phyloP scores from a whole-genome alignment of 2,113 vertebrate species.

The Elanus axillaris region DNA sequence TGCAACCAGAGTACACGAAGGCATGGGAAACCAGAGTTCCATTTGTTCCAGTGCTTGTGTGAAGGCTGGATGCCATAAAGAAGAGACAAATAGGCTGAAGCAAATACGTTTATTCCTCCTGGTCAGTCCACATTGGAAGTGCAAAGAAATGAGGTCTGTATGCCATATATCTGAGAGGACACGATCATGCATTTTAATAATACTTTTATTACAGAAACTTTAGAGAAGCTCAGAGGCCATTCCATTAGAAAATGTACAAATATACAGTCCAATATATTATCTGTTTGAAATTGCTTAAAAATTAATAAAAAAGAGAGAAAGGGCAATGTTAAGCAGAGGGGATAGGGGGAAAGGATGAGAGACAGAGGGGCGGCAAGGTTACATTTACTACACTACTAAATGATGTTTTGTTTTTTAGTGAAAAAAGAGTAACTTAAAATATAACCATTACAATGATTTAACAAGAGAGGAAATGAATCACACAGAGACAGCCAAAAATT shows the following conservation, averaged over 20 bases:
- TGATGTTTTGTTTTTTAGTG: not conserved
- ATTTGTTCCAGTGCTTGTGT: not conserved
- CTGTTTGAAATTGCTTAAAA: not conserved
- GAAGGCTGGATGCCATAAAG: not conserved
- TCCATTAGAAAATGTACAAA: not conserved
- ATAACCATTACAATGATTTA: not conserved
- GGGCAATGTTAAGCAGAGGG: not conserved
- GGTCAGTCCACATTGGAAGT: not conserved
- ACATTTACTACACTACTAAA: not conserved
- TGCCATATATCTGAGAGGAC: not conserved
- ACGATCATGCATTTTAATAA: not conserved
- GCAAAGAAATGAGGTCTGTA: not conserved
- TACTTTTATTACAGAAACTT: not conserved
- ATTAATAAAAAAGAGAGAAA: not conserved
- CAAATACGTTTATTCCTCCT: not conserved
- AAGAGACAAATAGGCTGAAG: not conserved
- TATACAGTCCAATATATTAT: not conserved
- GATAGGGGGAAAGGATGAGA: accelerated
- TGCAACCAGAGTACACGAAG: not conserved
- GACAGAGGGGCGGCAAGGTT: not conserved
- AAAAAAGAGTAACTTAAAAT: not conserved
- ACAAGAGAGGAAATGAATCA: not conserved
- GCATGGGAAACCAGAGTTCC: not conserved
- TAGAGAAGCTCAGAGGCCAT: not conserved
- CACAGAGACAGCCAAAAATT: not conserved